Base-by-base conservation (phyloP, 64 coral and sea anemone genomes). In the Montipora sp. region DNA sequence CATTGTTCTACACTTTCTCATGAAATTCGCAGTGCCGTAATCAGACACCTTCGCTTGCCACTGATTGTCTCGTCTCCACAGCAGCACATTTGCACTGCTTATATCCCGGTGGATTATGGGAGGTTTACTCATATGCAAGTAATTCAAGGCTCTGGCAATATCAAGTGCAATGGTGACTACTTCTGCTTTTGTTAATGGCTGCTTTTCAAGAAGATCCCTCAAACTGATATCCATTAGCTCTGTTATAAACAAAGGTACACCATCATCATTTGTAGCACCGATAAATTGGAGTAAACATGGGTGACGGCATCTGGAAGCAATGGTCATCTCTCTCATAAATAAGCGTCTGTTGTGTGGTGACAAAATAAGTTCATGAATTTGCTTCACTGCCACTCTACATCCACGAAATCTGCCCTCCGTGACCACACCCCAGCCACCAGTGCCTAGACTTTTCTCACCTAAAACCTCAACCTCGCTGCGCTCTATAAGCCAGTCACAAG, bases 1-100 rank as follows among this genome's bases (percentile, higher is more conserved):
- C 6, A 95, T 73, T 7, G 93, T 98, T 58, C 78, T 93, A 19
- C 96, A 95, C 72, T 95, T 87, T 73, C 91, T 74, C 96, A 98
- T 95, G 49, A 98, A 98, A 80, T 98, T 95, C 3, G 94, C 91
- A 7, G 96, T 88, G n/a, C 96, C 96, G 88, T 98, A 95, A 65
- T 98, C 96, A 5, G 94, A 93, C 51, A 98, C 93, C 69, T 98
- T 98, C 2, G 91, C 96, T 3, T 83, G 90, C 96, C 96, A 98
- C 13, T 87, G 46, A 5, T 93, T 89, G 8, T 87, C 96, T 75
- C 84, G 94, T 82, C 83, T 70, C 94, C 96, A 98, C 73, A 98
- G 94, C 88, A 98, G 81, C 61, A 98, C 96, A 47, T 98, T 98
- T 22, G 96, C 96, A 90, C 96, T 98, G 88, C 94, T 98, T 13